Percentiles rank a stretch among this genome's conserved stretches.
phyloP scores from a whole-genome alignment of 1,140 invertebrate genomes.

The Rhopalosiphum maidis region DNA sequence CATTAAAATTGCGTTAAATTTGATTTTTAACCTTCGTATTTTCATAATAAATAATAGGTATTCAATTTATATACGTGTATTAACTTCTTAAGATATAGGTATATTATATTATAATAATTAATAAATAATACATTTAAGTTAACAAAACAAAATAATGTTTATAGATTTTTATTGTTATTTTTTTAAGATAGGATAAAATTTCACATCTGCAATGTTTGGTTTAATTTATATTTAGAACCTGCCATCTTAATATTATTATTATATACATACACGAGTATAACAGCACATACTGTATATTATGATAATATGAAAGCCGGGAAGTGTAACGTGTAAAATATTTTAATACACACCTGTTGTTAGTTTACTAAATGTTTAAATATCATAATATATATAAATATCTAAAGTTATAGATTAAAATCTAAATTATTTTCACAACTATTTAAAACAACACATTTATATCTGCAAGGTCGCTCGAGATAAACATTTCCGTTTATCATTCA shows the following conservation, averaged over 20 bases:
- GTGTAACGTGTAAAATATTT: background rate
- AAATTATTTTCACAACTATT: background rate
- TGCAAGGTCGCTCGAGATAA: background rate
- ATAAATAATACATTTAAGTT: background rate
- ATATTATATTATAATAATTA: background rate
- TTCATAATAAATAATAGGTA: background rate
- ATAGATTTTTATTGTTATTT: background rate
- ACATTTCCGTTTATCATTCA: background rate
- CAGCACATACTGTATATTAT: background rate
- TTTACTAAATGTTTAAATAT: background rate
- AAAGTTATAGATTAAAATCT: background rate
- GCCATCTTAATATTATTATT: background rate
- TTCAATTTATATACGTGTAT: background rate
- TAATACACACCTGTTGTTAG: background rate
- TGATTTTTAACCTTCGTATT: background rate
- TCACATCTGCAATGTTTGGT: background rate
- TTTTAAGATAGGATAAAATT: background rate
- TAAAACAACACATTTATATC: background rate
- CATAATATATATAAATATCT: background rate
- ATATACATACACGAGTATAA: background rate
- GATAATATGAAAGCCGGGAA: background rate
- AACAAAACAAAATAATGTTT: background rate
- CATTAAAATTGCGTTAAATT: slow-evolving; percentile 27
- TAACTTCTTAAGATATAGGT: too few species aligned
- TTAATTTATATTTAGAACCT: background rate